A percentile compares a stretch with the other conserved stretches of the same genome.
Evolutionary conservation across 2,113 vertebrate species (phyloP).

Genomic region (cat (Felis catus)): DNA sequence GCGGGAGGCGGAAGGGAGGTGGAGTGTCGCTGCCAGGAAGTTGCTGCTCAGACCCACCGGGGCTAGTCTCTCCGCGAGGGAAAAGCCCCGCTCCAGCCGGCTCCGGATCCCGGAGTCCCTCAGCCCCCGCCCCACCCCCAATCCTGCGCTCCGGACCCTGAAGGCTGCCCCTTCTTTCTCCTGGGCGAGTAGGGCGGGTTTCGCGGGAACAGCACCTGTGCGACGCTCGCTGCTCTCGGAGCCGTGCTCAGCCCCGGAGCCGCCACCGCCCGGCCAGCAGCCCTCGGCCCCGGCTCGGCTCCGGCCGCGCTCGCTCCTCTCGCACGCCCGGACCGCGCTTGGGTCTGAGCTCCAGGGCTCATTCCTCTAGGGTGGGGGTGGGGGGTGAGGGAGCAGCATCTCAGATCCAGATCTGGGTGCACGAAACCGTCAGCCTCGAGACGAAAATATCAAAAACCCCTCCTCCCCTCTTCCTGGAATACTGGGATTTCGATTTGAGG

Average conservation of each 20-base stretch:
- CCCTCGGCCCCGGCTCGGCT: neutral
- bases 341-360: neutral
- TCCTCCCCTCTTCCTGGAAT: neutral
- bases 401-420: neutral
- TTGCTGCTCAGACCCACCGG: neutral
- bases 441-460: neutral
- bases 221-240: fast-evolving
- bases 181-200: neutral
- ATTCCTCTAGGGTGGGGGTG: neutral
- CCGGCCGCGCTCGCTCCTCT: neutral
- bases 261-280: fast-evolving
- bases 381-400: neutral
- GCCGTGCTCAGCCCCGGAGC: neutral
- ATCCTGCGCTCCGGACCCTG: neutral
- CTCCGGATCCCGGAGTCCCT: neutral
- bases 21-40: neutral
- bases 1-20: neutral
- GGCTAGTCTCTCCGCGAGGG: too few relatives aligned
- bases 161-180: neutral
- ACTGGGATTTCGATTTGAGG: neutral
- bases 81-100: neutral
- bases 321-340: neutral
- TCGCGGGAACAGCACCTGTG: neutral
- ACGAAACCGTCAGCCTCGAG: neutral
- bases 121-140: neutral